phyloP scores from a whole-genome alignment of 2,888 invertebrate genomes.

The Charanyca ferruginea region DNA sequence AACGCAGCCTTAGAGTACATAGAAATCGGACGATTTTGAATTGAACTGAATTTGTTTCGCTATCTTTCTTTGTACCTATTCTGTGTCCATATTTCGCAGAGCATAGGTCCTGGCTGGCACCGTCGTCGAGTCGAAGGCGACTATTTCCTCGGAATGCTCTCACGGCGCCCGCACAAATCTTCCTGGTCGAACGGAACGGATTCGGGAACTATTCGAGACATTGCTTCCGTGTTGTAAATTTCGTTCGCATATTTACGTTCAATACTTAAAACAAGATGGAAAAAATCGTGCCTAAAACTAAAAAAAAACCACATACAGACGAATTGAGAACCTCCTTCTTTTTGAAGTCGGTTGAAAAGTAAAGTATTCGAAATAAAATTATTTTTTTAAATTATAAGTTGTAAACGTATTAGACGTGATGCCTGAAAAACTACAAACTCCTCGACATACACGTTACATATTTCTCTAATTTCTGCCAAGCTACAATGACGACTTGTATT shows the following conservation, averaged over 20 bases:
- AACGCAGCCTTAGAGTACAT: no score
- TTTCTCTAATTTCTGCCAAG: no score
- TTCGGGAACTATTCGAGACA: constrained; percentile 70
- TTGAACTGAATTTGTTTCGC: neutral
- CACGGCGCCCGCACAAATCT: constrained; percentile 80
- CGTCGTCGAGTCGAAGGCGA: constrained; percentile 36
- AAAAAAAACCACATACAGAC: no score
- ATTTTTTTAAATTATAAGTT: no score
- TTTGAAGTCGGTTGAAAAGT: no score
- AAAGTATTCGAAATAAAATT: no score
- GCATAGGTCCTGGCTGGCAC: constrained; percentile 3
- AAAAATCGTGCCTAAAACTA: no score
- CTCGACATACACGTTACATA: no score
- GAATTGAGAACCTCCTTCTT: no score
- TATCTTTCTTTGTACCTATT: neutral
- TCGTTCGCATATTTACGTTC: constrained; percentile 55
- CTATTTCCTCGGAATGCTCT: constrained; percentile 65
- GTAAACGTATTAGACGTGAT: no score
- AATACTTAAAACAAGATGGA: neutral
- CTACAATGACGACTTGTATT: no score
- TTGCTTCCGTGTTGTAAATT: constrained; percentile 70
- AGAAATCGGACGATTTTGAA: neutral
- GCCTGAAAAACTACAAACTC: no score
- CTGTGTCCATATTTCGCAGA: constrained; percentile 6
- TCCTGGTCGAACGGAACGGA: constrained; percentile 65